Evolutionary conservation across 2,797 vertebrate species (phyloP), one percentile per base, ranked within the genome.

Genomic region (Cynopterus sphinx): DNA sequence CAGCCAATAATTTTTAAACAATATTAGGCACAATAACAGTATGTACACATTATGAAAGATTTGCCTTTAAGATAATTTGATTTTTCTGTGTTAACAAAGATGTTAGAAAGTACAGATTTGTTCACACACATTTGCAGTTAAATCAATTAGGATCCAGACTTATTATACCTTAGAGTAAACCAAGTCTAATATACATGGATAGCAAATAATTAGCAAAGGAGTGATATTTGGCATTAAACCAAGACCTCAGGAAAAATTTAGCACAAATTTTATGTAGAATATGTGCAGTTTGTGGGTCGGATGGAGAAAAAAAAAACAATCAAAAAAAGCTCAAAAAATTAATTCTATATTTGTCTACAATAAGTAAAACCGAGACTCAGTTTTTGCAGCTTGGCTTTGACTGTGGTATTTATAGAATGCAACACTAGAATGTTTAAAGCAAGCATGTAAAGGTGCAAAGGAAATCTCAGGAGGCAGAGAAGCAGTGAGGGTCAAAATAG

Each of bases 161-260:
- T 71, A 9, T 6, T 31, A 78, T 57, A 4, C 28, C 3, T 94
- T 86, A 67, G 3, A 65, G 10, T 70, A 67, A 88, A 94, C 53
- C 9, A 43, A 65, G 0, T n/a, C 19, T 49, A 65, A 2, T 41
- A 74, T 28, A 22, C 16, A 59, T 51, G 10, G 1, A 81, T 6
- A 87, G 9, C 10, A 84, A 79, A 57, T 63, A 31, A 77, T 9
- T 39, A 16, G 1, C 49, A 93, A 57, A 0, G 2, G 7, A 19
- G 3, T 61, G 28, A 36, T 86, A 53, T 7, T 15, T 85, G 51
- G 26, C 6, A 81, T 0, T 31, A 2, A 81, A 12, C 21, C 16
- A 71, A 90, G 36, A 79, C 8, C 39, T 65, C n/a, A 87, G 26
- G 43, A 86, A 78, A n/a, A 94, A 49, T 15, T 63, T 15, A 71